Conservation (phyloP, 2,888 invertebrate species). For the Epistrophella euchroma region DNA sequence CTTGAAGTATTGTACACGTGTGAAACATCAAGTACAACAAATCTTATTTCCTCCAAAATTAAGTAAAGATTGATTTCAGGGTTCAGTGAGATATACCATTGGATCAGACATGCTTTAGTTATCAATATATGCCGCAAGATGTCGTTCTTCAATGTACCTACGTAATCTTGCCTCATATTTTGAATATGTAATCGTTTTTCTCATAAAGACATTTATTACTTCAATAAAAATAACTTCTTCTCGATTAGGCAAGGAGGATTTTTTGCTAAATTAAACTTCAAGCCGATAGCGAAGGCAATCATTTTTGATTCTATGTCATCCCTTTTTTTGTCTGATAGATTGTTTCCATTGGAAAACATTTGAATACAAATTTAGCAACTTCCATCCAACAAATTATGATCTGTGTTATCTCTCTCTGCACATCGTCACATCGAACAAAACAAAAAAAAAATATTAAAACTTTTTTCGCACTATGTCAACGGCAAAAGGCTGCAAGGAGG, state of each 20-base stretch:
- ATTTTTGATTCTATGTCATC: conserved; percentile 1
- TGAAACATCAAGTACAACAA: too few species aligned
- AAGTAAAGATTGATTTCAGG: too few species aligned
- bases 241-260: conserved; percentile 18
- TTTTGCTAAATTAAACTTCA: conserved; percentile 32
- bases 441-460: not conserved
- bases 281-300: conserved; percentile 1
- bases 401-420: conserved; percentile 12
- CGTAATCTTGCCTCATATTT: conserved; percentile 5
- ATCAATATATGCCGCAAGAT: too few species aligned
- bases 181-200: not conserved
- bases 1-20: too few species aligned
- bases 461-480: conserved; percentile 26
- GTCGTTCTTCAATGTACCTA: too few species aligned
- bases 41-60: too few species aligned
- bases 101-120: too few species aligned
- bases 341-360: conserved; percentile 18
- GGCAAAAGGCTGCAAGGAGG: conserved; percentile 20
- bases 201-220: conserved; percentile 4
- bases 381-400: conserved; percentile 16
- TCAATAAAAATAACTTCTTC: conserved; percentile 26
- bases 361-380: conserved; percentile 30
- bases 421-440: not conserved
- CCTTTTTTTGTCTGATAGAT: not conserved
- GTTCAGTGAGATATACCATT: too few species aligned